phyloP scores from a whole-genome alignment of 2,113 vertebrate genomes.

The Porphyrio hochstetteri region DNA sequence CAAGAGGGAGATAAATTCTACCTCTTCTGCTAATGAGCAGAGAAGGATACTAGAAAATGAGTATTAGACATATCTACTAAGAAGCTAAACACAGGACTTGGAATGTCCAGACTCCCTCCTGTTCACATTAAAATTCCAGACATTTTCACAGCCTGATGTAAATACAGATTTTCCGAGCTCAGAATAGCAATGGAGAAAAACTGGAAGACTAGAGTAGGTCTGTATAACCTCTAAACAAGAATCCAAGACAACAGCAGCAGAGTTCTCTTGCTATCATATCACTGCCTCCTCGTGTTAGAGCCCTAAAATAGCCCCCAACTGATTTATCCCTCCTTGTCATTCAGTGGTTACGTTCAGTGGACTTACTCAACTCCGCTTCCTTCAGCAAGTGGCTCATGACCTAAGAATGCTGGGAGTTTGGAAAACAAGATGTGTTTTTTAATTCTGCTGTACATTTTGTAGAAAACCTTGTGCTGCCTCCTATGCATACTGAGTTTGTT shows the following conservation, averaged over 20 bases:
- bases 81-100: neutral
- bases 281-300: rapidly evolving
- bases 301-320: neutral
- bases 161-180: neutral
- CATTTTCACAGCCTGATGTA: neutral
- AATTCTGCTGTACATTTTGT: neutral
- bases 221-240: neutral
- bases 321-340: neutral
- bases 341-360: neutral
- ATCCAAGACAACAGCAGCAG: neutral
- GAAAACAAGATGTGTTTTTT: neutral
- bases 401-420: neutral
- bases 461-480: neutral
- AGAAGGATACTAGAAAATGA: neutral
- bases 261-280: neutral
- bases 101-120: neutral
- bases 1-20: neutral
- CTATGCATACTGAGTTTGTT: neutral
- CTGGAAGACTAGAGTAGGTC: neutral
- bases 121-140: neutral
- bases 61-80: neutral
- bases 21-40: neutral
- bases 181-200: neutral
- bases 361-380: neutral
- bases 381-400: neutral